Evolutionary conservation across 2,888 invertebrate species (phyloP), one percentile per base, ranked within the genome.

Genomic region (Chirona hameri): DNA sequence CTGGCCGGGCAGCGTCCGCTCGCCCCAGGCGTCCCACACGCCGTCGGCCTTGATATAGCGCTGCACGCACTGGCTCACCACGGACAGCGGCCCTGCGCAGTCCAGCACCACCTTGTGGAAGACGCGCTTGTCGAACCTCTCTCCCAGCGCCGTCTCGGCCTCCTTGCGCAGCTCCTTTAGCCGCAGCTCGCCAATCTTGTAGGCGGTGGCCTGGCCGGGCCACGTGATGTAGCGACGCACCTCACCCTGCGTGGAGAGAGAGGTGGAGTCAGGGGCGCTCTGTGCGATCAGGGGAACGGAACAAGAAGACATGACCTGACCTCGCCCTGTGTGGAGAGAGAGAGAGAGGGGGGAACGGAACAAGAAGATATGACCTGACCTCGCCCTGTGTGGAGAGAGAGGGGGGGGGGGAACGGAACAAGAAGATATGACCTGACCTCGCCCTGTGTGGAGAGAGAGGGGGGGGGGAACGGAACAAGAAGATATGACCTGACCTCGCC

Each of bases 141-240:
- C 83, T 86, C 88, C 88, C 57, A 89, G 84, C 52, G 81, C 83
- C 15, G 81, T 31, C 83, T 86, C 84, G 1, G 88, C 88, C 79
- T 83, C 85, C 27, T 85, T 81, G 81, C 88, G 83, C 12, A 88
- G 83, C 79, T 87, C 86, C 82, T 83, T 85, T 5, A 87, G 85
- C 83, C 87, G 87, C 65, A 87, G 83, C 82, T 87, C 86, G 5
- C 87, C 87, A 65, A 87, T 85, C 84, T 87, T 87, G 85, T 87
- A 87, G 14, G 86, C 87, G 83, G 86, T 86, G 9, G 87, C 87
- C 85, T 88, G 87, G 52, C 87, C 87, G 12, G 87, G 87, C 86
- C 86, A 86, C 15, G 86, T 86, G 81, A 87, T 86, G 84, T 87
- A 88, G 65, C 87, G 86, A 82, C 87, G 85, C 14, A 87, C 84